Base-by-base conservation (phyloP, 2,797 vertebrate genomes). In the Esox masquinongy region DNA sequence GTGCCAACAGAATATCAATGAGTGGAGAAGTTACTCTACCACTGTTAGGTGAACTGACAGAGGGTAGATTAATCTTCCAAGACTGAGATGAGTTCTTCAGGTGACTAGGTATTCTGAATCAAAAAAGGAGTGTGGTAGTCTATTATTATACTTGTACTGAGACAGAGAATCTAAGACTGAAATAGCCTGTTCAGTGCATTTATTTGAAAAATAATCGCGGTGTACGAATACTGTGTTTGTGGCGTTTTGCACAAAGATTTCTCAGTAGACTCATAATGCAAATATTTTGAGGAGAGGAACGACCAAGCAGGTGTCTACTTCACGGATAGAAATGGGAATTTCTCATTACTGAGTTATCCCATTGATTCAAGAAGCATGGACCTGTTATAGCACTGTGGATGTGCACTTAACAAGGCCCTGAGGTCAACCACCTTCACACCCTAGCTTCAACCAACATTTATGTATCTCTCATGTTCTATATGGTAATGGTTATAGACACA, bases 11-110 rank as follows among this genome's bases (percentile, higher is more conserved):
- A 84, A 86, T 76, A 74, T 3, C 47, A 79, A 71, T 77, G 76
- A 88, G 72, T 51, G 43, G 72, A 39, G 3, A 76, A 80, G 36
- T 82, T 69, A 77, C 83, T 84, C 82, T 76, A 68, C 24, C 11
- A 59, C 19, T 59, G 53, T 19, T 59, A 59, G 53, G 7, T 59
- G n/a, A 59, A 15, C 26, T 26, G 31, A 19, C 64, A 36, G 31
- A 36, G 66, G 15, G 36, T 36, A 36, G 31, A 59, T 34, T 29
- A 7, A 17, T 51, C 49, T 29, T 70, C 49, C 24, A 53, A 61
- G 50, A 11, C 29, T 12, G 17, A 67, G 67, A 69, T 26, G 22
- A 68, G 39, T 47, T 83, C 15, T 71, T 34, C 26, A 67, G n/a
- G 24, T 36, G 6, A 68, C 29, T n/a, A 9, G 31, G 12, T 11